A percentile compares a stretch with the other conserved stretches of the same genome.
These are phyloP conservation scores for Alces alces DNA, from an alignment of 2,113 vertebrate genomes.

Conservation along the genomic window DNA sequence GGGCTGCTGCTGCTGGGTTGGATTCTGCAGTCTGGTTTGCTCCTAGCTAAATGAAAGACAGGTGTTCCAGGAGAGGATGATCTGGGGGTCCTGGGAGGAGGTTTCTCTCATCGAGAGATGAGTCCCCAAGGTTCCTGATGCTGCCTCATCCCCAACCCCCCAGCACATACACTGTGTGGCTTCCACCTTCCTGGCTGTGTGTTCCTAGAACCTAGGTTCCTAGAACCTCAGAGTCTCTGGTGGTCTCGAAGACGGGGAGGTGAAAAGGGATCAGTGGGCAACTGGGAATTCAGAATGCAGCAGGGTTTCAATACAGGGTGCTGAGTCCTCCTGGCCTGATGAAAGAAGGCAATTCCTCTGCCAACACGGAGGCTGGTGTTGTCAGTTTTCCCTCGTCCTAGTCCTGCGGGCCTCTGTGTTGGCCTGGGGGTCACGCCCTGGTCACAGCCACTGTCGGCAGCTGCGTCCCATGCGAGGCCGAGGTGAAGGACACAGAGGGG, in stretches of 20 bases:
- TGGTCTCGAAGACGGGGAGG: not conserved
- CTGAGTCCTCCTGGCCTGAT: fast-evolving
- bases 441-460: fast-evolving
- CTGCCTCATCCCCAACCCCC: not conserved
- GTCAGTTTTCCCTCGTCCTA: not conserved
- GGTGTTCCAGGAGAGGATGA: not conserved
- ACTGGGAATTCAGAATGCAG: not conserved
- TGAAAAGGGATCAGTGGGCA: not conserved
- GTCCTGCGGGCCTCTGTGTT: not conserved
- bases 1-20: not conserved
- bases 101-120: not conserved
- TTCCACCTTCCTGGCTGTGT: not conserved
- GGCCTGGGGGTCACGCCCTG: not conserved
- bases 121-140: not conserved
- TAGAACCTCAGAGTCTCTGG: not conserved
- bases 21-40: not conserved
- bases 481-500: fast-evolving
- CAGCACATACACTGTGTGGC: not conserved
- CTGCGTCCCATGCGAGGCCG: fast-evolving
- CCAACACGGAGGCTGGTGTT: not conserved
- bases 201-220: not conserved
- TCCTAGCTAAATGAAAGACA: not conserved
- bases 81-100: too few species aligned
- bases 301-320: not conserved
- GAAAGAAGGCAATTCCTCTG: not conserved